These are phyloP conservation scores for Hyppa rectilinea DNA, from an alignment of 2,888 invertebrate genomes.

Conservation along the genomic window DNA sequence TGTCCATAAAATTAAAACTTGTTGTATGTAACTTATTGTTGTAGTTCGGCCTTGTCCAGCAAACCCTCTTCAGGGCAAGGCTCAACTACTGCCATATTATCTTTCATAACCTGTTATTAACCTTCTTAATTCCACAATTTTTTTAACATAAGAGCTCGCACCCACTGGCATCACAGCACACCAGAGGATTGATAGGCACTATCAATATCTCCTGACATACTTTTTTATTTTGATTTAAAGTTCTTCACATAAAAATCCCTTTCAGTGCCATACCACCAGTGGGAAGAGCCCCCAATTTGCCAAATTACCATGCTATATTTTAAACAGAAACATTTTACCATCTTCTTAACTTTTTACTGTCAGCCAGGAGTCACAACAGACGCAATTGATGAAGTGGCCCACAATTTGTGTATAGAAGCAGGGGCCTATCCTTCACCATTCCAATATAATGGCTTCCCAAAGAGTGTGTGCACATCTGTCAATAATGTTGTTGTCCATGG, in stretches of 20 bases:
- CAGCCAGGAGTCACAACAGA: conserved; percentile 96
- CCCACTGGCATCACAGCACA: too few relatives aligned
- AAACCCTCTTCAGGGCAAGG: not conserved
- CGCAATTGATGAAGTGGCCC: conserved; percentile 94
- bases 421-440: conserved; percentile 97
- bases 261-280: too few relatives aligned
- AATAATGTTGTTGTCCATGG: conserved; percentile 98
- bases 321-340: not conserved
- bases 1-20: not conserved
- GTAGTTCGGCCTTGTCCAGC: too few relatives aligned
- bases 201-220: too few relatives aligned
- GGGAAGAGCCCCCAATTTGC: not conserved
- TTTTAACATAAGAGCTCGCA: not conserved
- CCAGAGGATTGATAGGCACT: too few relatives aligned
- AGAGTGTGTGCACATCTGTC: conserved; percentile 97
- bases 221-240: too few relatives aligned
- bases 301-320: not conserved
- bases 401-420: conserved; percentile 92
- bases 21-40: too few relatives aligned
- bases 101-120: not conserved
- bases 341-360: conserved; percentile 41
- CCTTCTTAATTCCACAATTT: not conserved
- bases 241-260: too few relatives aligned
- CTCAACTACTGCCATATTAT: not conserved
- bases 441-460: conserved; percentile 95